phyloP scores from a whole-genome alignment of 2,113 vertebrate genomes.

The Euleptes europaea region DNA sequence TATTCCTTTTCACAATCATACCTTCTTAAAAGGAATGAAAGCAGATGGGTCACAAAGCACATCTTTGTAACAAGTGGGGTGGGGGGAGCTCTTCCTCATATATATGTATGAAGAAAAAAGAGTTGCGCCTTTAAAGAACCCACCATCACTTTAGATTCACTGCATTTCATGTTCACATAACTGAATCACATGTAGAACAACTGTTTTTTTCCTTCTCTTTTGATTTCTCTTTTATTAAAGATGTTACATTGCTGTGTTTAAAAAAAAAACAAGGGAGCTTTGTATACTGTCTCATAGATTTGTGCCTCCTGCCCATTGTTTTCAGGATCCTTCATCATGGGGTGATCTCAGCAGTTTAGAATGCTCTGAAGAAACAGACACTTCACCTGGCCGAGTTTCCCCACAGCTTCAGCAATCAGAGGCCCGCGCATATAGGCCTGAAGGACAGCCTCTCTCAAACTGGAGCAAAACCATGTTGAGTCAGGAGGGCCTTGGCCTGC shows the following conservation, averaged over 20 bases:
- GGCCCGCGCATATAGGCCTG: constrained; percentile 68
- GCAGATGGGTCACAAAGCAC: background rate
- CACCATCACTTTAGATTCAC: constrained; percentile 31
- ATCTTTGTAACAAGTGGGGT: background rate
- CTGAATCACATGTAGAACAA: constrained; percentile 17
- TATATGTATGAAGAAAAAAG: background rate
- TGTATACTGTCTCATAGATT: constrained; percentile 76
- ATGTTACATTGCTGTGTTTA: constrained; percentile 56
- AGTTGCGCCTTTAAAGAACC: background rate
- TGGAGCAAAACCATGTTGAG: constrained; percentile 70
- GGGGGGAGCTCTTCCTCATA: background rate
- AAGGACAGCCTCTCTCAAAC: constrained; percentile 69
- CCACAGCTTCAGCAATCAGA: constrained; percentile 73
- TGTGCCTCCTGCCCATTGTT: constrained; percentile 82
- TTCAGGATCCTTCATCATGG: constrained; percentile 88
- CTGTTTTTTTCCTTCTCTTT: constrained; percentile 17
- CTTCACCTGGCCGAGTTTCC: constrained; percentile 73
- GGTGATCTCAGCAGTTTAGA: constrained; percentile 81
- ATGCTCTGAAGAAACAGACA: constrained; percentile 80
- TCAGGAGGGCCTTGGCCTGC: constrained; percentile 71
- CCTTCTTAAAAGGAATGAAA: background rate
- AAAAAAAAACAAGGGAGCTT: constrained; percentile 65
- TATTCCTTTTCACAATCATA: background rate
- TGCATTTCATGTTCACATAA: constrained; percentile 1
- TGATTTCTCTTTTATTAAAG: constrained; percentile 19